Conservation (phyloP, 2,113 vertebrate species). For the Henicopernis longicauda region DNA sequence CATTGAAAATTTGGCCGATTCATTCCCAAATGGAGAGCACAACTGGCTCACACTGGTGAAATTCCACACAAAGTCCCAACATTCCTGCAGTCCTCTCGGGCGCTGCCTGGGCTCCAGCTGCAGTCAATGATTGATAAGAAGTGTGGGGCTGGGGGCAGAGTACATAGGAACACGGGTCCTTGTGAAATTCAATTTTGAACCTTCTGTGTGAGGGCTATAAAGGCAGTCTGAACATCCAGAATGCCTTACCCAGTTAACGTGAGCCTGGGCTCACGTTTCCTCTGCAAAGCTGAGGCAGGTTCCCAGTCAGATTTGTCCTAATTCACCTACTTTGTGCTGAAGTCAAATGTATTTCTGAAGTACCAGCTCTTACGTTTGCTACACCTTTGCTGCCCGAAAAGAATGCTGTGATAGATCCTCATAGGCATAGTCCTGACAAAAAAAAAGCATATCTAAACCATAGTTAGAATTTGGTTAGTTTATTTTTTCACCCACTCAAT, state of each 20-base stretch:
- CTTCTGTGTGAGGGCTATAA: not conserved
- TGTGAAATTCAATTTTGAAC: slow-evolving; percentile 33
- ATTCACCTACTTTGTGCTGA: not conserved
- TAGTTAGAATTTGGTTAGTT: not conserved
- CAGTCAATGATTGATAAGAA: slow-evolving; percentile 39
- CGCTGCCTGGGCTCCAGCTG: not conserved
- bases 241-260: not conserved
- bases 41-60: slow-evolving; percentile 43
- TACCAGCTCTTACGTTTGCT: fast-evolving
- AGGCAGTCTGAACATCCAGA: not conserved
- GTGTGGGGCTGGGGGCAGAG: not conserved
- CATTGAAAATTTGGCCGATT: not conserved
- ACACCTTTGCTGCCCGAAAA: not conserved
- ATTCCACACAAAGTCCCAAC: slow-evolving; percentile 61
- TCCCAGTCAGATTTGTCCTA: not conserved
- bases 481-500: not conserved
- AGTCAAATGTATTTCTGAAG: not conserved
- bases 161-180: not conserved
- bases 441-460: not conserved
- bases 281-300: not conserved
- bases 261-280: not conserved
- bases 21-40: not conserved
- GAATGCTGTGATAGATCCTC: not conserved
- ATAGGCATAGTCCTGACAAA: not conserved
- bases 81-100: slow-evolving; percentile 35